Base-by-base conservation (phyloP, 2,113 vertebrate species). In the Megaptera novaeangliae region DNA sequence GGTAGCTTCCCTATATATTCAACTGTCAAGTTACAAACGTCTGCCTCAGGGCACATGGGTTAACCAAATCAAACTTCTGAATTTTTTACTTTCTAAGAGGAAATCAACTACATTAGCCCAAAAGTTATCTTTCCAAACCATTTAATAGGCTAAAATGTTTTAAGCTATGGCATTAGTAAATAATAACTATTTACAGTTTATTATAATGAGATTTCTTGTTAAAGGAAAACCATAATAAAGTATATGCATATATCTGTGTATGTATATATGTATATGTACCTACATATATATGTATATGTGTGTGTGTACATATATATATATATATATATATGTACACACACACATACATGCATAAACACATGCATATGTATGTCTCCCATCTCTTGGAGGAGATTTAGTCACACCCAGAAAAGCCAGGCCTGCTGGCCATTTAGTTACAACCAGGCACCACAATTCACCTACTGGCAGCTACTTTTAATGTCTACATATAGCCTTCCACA, bases 131-230 rank as follows among this genome's bases (percentile, higher is more conserved):
- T 92, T 52, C 23, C 78, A 93, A 96, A 71, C 44, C 31, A 49
- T 29, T 57, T 59, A 91, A 57, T 34, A 78, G 34, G 23, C 55
- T 25, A 41, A 86, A 86, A 63, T 59, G 23, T 88, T 91, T 88
- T 66, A 87, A 93, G 64, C 57, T 34, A 46, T 31, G 74, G 88
- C 46, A 96, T n/a, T 82, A 92, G 44, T 77, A 88, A 84, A 71
- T 71, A 64, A 64, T 27, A 91, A 78, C 29, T 59, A 55, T 18
- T 41, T 41, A 55, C 21, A 15, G 68, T 86, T 41, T 29, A 34
- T 74, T 75, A 61, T 69, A 86, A 81, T 44, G 46, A 74, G 15
- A 6, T 29, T 78, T 69, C 29, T 61, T 77, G 8, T 69, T 88
- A 88, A 75, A 49, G 34, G 49, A 71, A 94, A 94, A n/a, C 9